These are phyloP conservation scores for Helicolenus hilgendorfi DNA, from an alignment of 2,797 vertebrate species.

Conservation along the genomic window DNA sequence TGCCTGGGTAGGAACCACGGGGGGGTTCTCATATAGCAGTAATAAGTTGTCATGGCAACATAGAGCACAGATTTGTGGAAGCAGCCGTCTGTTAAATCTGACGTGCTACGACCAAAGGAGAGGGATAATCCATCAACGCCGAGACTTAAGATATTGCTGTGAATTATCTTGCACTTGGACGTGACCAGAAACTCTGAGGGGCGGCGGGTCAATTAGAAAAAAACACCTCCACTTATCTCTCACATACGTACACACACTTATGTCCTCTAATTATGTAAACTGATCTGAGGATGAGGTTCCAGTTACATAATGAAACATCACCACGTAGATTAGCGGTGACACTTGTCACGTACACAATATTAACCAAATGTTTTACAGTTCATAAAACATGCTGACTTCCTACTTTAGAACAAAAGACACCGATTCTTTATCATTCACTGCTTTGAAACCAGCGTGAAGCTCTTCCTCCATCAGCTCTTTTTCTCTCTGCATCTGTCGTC, in stretches of 20 bases:
- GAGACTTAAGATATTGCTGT: constrained; percentile 16
- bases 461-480: background rate
- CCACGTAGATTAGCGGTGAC: background rate
- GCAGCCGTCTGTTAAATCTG: constrained; percentile 68
- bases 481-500: background rate
- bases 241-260: background rate
- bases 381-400: background rate
- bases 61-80: constrained; percentile 52
- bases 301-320: background rate
- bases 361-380: background rate
- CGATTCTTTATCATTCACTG: background rate
- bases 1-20: constrained; percentile 6
- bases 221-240: background rate
- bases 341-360: background rate
- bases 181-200: constrained; percentile 9
- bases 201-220: constrained; percentile 7
- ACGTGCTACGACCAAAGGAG: constrained; percentile 42
- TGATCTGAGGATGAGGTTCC: background rate
- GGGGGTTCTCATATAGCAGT: constrained; percentile 16
- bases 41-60: constrained; percentile 68
- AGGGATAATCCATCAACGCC: constrained; percentile 54
- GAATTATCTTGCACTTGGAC: constrained; percentile 14
- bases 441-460: background rate
- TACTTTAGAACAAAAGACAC: background rate
- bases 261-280: constrained; percentile 17